These are phyloP conservation scores for Pseudochirops cupreus DNA, from an alignment of 2,797 vertebrate genomes.

Conservation along the genomic window DNA sequence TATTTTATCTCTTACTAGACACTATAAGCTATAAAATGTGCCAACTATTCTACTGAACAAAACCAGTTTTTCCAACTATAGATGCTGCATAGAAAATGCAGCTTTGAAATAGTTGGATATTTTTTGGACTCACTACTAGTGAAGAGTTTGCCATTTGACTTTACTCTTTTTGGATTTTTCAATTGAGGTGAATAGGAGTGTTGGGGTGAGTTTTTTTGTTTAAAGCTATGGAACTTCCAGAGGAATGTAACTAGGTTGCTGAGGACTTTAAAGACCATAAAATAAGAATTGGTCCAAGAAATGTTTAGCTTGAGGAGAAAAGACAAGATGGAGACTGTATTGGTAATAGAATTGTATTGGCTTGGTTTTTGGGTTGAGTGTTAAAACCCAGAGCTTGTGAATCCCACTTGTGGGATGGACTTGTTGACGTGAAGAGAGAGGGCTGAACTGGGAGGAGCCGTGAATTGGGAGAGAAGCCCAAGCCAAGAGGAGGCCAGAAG, in stretches of 20 bases:
- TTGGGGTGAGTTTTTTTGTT: background rate
- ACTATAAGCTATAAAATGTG: background rate
- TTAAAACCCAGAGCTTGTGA: too few species aligned
- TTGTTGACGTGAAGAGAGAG: too few species aligned
- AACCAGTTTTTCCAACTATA: background rate
- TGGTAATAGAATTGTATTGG: too few species aligned
- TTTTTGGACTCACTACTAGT: background rate
- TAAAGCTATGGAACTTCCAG: background rate
- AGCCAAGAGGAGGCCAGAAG: too few species aligned
- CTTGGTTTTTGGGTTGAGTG: too few species aligned
- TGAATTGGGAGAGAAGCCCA: too few species aligned
- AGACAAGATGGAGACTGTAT: background rate
- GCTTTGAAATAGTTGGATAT: background rate
- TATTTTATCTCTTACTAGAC: background rate
- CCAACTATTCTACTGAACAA: background rate
- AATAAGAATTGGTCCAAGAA: background rate
- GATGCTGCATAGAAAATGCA: background rate
- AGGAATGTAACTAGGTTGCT: background rate
- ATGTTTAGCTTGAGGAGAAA: background rate
- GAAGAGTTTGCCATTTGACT: background rate
- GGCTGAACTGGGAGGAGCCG: too few species aligned
- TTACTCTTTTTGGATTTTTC: background rate
- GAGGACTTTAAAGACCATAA: background rate
- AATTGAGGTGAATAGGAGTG: background rate
- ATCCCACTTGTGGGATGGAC: too few species aligned